phyloP scores from a whole-genome alignment of 2,888 invertebrate genomes.

The Folsomia manolachei region DNA sequence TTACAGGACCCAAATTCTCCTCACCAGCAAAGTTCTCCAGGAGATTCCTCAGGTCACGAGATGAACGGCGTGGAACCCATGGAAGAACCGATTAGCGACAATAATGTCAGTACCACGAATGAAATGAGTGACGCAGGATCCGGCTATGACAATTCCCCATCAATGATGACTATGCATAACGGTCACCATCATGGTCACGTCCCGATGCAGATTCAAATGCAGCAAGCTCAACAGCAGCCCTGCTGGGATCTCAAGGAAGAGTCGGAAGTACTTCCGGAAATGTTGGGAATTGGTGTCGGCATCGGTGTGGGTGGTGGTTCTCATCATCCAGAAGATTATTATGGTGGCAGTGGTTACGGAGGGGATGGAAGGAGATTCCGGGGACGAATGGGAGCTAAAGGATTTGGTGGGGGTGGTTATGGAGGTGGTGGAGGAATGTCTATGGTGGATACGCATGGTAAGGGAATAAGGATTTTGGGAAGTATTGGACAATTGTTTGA shows the following conservation, averaged over 20 bases:
- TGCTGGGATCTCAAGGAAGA: conserved; percentile 52
- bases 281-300: conserved; percentile 42
- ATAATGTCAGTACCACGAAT: conserved; percentile 55
- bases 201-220: no score
- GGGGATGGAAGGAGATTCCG: conserved; percentile 51
- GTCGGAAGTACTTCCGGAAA: conserved; percentile 49
- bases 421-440: conserved; percentile 51
- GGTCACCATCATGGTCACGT: not conserved
- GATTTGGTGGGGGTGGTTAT: conserved; percentile 59
- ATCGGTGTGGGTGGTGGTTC: conserved; percentile 36
- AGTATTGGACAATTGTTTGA: not conserved
- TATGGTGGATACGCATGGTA: not conserved
- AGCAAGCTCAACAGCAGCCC: conserved; percentile 13
- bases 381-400: conserved; percentile 62
- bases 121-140: conserved; percentile 51
- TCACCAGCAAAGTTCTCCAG: conserved; percentile 61
- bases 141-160: conserved; percentile 43
- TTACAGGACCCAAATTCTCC: conserved; percentile 62
- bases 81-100: conserved; percentile 60
- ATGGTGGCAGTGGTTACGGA: conserved; percentile 18
- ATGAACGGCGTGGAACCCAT: conserved; percentile 50
- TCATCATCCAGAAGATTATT: not conserved
- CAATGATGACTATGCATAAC: no score
- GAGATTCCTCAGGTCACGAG: conserved; percentile 47
- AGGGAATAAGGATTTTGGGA: not conserved